These are phyloP conservation scores for Colletes latitarsis DNA, from an alignment of 1,140 invertebrate species.

Conservation along the genomic window DNA sequence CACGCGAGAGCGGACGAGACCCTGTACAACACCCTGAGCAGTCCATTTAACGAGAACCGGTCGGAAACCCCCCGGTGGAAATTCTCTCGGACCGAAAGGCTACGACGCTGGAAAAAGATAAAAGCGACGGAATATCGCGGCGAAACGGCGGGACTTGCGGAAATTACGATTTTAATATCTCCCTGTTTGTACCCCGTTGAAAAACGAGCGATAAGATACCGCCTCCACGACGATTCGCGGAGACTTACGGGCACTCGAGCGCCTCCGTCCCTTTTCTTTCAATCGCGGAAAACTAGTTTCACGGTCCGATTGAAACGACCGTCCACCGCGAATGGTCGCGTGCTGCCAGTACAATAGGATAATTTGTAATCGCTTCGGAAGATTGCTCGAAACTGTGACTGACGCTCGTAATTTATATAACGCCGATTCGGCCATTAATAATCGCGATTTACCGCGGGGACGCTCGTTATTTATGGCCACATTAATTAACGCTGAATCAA, in stretches of 20 bases:
- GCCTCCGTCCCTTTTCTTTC: conserved; percentile 1
- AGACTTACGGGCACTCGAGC: no score
- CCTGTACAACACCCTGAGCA: background rate
- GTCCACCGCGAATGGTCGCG: no score
- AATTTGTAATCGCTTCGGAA: conserved; percentile 7
- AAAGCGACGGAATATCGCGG: background rate
- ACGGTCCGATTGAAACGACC: conserved; percentile 3
- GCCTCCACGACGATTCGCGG: background rate
- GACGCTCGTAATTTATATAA: conserved; percentile 4
- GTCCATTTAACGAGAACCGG: conserved; percentile 26
- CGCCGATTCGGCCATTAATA: conserved; percentile 1
- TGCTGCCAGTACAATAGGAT: background rate
- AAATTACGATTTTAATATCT: conserved; percentile 55
- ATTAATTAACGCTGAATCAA: conserved; percentile 14
- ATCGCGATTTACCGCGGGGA: background rate
- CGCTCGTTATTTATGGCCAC: background rate
- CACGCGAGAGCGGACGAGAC: background rate
- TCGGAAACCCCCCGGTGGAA: background rate
- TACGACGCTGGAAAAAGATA: no score
- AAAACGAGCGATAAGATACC: conserved; percentile 7
- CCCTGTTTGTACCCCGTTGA: background rate
- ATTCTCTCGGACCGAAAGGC: background rate
- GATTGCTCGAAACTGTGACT: background rate
- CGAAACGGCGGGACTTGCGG: background rate
- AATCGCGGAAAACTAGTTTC: conserved; percentile 26